Conservation (phyloP, 2,888 invertebrate genomes). For the Meandrusa payeni region DNA sequence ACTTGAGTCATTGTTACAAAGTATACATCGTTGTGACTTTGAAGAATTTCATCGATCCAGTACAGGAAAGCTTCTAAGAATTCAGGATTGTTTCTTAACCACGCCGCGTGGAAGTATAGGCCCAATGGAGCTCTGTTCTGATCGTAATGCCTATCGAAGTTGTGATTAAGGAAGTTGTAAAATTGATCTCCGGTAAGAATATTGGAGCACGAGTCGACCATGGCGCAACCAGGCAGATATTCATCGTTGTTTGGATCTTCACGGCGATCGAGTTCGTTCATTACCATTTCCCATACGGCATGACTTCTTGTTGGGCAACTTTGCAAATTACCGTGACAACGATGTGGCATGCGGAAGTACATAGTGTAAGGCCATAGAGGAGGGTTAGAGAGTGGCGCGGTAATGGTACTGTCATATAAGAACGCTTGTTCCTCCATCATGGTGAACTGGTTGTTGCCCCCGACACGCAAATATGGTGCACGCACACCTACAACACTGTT, state of each 20-base stretch:
- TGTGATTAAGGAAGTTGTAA: conserved; percentile 96
- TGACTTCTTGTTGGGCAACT: conserved; percentile 95
- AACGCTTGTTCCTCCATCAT: conserved; percentile 99
- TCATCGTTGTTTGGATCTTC: conserved; percentile 95
- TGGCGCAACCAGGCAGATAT: conserved; percentile 93
- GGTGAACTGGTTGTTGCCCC: conserved; percentile 97
- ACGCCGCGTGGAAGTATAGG: conserved; percentile 96
- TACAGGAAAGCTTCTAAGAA: conserved; percentile 94
- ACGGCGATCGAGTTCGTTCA: conserved; percentile 95
- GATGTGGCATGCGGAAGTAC: conserved; percentile 98
- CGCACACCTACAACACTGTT: conserved; percentile 95
- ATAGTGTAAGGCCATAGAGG: conserved; percentile 99
- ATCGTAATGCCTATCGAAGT: conserved; percentile 95
- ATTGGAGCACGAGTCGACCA: conserved; percentile 97
- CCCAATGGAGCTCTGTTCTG: conserved; percentile 94
- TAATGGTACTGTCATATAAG: conserved; percentile 97
- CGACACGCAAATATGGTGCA: conserved; percentile 93
- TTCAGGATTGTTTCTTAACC: conserved; percentile 96
- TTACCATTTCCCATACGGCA: conserved; percentile 98
- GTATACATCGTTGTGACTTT: conserved; percentile 94
- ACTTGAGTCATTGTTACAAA: conserved; percentile 98
- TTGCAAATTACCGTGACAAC: conserved; percentile 95
- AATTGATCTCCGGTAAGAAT: conserved; percentile 95
- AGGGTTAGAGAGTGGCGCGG: conserved; percentile 93
- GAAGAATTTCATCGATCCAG: conserved; percentile 94